Percentiles rank a stretch among this genome's conserved stretches.
phyloP scores from a whole-genome alignment of 2,888 invertebrate genomes.

The Ligdia adustata region DNA sequence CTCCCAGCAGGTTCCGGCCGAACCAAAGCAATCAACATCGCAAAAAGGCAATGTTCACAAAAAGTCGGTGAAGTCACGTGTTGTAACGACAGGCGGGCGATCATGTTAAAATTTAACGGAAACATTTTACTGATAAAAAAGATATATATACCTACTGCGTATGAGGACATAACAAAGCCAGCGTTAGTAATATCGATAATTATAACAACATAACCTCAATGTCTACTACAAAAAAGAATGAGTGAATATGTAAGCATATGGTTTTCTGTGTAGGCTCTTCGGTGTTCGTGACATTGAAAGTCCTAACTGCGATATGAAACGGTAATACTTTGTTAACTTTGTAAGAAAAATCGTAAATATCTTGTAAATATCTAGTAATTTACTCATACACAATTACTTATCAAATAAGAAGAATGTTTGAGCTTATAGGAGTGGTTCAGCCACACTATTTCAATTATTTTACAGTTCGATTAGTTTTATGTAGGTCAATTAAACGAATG shows the following conservation, averaged over 20 bases:
- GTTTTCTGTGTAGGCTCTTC: constrained; percentile 26
- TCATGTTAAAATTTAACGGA: constrained; percentile 54
- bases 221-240: neutral
- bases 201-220: neutral
- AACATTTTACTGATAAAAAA: too few relatives aligned
- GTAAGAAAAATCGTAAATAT: neutral
- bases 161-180: neutral
- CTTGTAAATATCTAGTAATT: too few relatives aligned
- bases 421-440: too few relatives aligned
- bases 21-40: constrained; percentile 11
- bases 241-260: neutral
- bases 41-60: constrained; percentile 42
- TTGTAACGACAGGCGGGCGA: constrained; percentile 37
- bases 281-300: constrained; percentile 37
- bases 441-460: too few relatives aligned
- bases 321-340: constrained; percentile 10
- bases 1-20: constrained; percentile 29
- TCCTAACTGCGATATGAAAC: constrained; percentile 17
- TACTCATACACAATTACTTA: too few relatives aligned
- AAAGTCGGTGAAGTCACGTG: constrained; percentile 52
- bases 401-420: too few relatives aligned
- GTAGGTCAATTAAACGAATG: too few relatives aligned
- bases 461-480: too few relatives aligned
- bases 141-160: too few relatives aligned
- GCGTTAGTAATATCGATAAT: neutral